Conservation (phyloP, 2,888 invertebrate species). For the Spatulosminthurus flaviceps region DNA sequence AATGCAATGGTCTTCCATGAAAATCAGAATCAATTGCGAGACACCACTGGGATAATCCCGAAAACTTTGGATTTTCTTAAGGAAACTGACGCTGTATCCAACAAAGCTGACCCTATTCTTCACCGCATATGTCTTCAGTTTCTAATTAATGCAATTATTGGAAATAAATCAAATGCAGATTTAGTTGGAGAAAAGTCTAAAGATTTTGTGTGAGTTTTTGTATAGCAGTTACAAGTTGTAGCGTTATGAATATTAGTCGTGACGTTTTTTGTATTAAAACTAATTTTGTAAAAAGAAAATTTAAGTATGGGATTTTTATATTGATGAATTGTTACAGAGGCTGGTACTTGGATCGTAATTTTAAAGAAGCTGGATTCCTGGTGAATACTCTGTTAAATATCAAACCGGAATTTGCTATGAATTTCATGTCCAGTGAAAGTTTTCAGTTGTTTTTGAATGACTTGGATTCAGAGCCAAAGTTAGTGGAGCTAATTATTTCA, state of each 20-base stretch:
- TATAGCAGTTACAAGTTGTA: background rate
- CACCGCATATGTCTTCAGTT: conserved; percentile 47
- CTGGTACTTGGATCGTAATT: background rate
- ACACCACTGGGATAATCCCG: background rate
- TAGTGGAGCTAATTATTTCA: background rate
- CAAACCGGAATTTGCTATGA: conserved; percentile 9
- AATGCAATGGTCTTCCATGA: conserved; percentile 47
- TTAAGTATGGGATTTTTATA: background rate
- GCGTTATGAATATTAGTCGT: background rate
- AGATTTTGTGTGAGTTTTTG: conserved; percentile 24
- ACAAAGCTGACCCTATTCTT: background rate
- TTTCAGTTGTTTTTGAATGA: conserved; percentile 29
- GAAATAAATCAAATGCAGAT: conserved; percentile 46
- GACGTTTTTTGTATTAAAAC: background rate
- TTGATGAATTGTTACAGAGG: background rate
- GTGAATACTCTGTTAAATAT: conserved; percentile 33
- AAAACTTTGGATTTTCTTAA: background rate
- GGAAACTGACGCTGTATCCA: background rate
- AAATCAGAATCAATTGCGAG: conserved; percentile 48
- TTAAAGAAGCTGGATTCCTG: conserved; percentile 38
- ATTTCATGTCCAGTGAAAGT: conserved; percentile 2
- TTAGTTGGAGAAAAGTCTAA: background rate
- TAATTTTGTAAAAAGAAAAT: background rate
- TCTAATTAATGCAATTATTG: conserved; percentile 51
- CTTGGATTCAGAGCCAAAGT: conserved; percentile 21